Conservation (phyloP, 2,113 vertebrate species). For the Genyomyrus donnyi region DNA sequence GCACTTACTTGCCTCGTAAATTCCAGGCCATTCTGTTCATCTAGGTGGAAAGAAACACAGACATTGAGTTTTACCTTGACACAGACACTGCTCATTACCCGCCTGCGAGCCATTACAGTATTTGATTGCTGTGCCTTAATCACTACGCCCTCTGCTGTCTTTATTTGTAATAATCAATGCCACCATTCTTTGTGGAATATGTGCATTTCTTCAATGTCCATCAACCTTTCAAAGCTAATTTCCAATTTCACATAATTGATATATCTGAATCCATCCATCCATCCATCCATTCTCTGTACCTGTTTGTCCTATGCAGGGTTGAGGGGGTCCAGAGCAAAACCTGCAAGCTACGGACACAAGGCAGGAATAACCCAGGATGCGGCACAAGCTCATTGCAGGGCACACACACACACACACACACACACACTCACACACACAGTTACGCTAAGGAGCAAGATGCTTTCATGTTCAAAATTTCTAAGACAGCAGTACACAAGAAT, state of each 20-base stretch:
- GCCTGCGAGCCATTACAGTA: neutral
- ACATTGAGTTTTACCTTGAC: no score
- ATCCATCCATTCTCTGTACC: neutral
- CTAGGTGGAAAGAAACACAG: constrained; percentile 49
- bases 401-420: neutral
- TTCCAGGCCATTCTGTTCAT: constrained; percentile 77
- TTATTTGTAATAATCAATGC: neutral
- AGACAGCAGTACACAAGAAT: no score
- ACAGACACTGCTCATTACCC: neutral
- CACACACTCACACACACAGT: neutral
- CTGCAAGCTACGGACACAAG: neutral
- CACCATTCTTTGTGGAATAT: neutral
- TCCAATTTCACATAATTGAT: neutral
- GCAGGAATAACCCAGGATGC: neutral
- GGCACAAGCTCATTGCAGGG: no score
- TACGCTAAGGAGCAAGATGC: no score
- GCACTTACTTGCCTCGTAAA: constrained; percentile 82
- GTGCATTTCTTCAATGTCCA: neutral
- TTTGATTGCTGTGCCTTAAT: neutral
- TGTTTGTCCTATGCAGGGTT: neutral
- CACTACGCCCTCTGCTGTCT: neutral
- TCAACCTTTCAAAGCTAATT: neutral
- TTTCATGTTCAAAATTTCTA: no score
- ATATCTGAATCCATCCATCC: neutral
- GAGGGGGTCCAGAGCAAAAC: neutral